Percentiles rank a stretch among this genome's conserved stretches.
These are phyloP conservation scores for crab-eating macaque (Macaca fascicularis) DNA, from an alignment of 2,113 vertebrate species.

Conservation along the genomic window DNA sequence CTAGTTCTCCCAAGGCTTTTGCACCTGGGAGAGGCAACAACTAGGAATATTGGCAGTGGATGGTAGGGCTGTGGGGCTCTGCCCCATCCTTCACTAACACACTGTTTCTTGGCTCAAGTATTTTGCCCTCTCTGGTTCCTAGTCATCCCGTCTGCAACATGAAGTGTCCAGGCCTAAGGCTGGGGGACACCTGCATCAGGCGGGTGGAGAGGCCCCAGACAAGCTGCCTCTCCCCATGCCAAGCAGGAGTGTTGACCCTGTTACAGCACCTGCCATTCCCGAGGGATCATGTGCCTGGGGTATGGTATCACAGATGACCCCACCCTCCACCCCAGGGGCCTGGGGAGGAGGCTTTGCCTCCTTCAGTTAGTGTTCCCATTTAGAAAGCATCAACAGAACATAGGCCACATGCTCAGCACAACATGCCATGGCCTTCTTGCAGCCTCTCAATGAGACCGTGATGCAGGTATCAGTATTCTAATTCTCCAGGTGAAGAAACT, in stretches of 20 bases:
- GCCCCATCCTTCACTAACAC: neutral
- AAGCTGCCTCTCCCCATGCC: neutral
- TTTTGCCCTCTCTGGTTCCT: neutral
- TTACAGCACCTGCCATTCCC: neutral
- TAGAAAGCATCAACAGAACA: rapidly evolving
- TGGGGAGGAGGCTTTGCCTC: neutral
- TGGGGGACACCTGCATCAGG: neutral
- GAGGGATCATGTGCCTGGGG: neutral
- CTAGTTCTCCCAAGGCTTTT: neutral
- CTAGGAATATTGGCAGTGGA: neutral
- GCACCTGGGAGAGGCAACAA: neutral
- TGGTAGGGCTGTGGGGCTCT: neutral
- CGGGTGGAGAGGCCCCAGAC: neutral
- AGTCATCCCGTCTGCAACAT: neutral
- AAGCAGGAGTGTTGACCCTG: too few species aligned
- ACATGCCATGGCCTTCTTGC: neutral
- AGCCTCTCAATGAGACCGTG: neutral
- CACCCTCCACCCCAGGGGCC: neutral
- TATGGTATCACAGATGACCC: neutral
- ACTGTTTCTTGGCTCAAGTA: neutral
- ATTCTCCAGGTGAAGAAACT: neutral
- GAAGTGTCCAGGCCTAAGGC: neutral
- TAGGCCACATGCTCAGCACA: rapidly evolving
- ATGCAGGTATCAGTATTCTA: neutral
- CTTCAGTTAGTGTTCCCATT: neutral